Base-by-base conservation (phyloP, 1,140 invertebrate genomes). In the Drosophila jambulina region DNA sequence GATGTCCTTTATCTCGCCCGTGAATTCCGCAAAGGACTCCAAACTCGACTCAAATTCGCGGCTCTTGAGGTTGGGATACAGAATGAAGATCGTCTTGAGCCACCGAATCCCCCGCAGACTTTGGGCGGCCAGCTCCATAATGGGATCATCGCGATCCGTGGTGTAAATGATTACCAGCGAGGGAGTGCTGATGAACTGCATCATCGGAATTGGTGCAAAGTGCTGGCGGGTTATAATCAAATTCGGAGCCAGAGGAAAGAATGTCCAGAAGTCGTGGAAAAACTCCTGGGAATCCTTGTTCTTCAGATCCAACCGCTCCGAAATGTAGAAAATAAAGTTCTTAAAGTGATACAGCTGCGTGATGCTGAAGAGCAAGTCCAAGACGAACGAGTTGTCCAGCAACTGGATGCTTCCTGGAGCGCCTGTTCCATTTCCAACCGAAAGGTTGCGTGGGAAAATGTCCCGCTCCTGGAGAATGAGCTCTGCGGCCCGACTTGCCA, bases 291-390 rank as follows among this genome's bases (percentile, higher is more conserved):
- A 56, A 0, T 42, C 60, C 8, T 61, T 48, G 29, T 77, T 71
- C 17, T 75, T 75, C 3, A 86, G 19, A 17, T 78, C 53, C n/a
- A 91, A 40, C 12, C 58, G n/a, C 40, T 91, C 87, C 38, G 91
- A 86, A 42, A 92, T 76, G 25, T 78, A 92, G n/a, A 92, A 79
- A 1, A 92, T 71, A 12, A 91, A 80, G 53, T 92, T 92, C 36
- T 83, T 80, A 8, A 92, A 92, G 3, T 76, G 42, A 43, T 91
- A 81, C 5, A 76, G n/a, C 0, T 70, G 54, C 21, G 87, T 57
- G 29, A 92, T 64, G 6, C 56, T 53, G 1, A 25, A 23, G 4
- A 92, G 27, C 9, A 92, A 19, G 3, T 90, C 46, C 8, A 92
- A 40, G 0, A 91, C 51, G n/a, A 92, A 88, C 0, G 48, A 58